Base-by-base conservation (phyloP, 1,140 invertebrate species). In the Aphis gossypii region DNA sequence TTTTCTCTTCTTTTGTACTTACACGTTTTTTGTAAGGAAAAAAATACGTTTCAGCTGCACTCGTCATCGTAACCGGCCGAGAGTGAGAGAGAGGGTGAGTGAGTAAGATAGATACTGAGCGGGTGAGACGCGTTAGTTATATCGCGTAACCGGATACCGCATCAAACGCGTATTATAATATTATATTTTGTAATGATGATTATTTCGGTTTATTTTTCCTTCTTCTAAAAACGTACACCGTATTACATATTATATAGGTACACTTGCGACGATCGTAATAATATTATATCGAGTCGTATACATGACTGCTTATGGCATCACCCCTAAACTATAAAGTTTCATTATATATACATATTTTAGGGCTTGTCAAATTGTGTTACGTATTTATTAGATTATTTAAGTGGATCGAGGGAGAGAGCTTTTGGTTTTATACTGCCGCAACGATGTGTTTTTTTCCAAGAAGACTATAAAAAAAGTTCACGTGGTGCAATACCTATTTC, bases 31-130 rank as follows among this genome's bases (percentile, higher is more conserved):
- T 92, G 46, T 92, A 8, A 76, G n/a, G n/a, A 83, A 76, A 92
- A 83, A 92, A 92, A 93, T 86, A 44, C 44, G 92, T 93, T 93
- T 93, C 92, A 93, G 92, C 92, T 93, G 92, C 92, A 44, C 91
- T 30, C 76, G n/a, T 60, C 88, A 8, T 60, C 21, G 30, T n/a
- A 56, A 51, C 46, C 30, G 86, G 30, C 60, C 56, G 25, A 8
- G 30, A 68, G 60, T 30, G 25, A n/a, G 14, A n/a, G 60, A 76
- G 60, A n/a, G 60, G n/a, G 11, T 18, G 14, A n/a, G 30, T 30
- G 30, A 76, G 3, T 11, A n/a, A 68, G 60, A 68, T n/a, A 68
- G 60, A n/a, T 35, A 76, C n/a, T 18, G 60, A 76, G 60, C 60
- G 60, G 60, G 30, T 14, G 25, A 25, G 41, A 86, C 23, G 84